phyloP scores from a whole-genome alignment of 2,113 vertebrate species.

The Xyrauchen texanus region DNA sequence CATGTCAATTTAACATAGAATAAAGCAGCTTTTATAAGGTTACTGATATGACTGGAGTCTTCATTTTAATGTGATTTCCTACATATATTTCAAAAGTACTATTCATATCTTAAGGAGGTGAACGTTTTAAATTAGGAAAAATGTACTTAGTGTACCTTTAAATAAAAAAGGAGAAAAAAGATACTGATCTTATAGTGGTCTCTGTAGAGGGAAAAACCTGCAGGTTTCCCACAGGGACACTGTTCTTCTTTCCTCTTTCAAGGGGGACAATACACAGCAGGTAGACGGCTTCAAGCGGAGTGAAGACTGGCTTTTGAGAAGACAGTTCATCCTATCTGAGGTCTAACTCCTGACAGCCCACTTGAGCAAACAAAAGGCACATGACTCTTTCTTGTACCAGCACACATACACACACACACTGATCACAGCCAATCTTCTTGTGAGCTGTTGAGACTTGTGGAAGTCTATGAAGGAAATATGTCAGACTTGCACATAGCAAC shows the following conservation, averaged over 20 bases:
- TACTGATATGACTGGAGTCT: too few species aligned
- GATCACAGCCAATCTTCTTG: not conserved
- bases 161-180: too few species aligned
- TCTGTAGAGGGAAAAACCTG: conserved; percentile 15
- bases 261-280: conserved; percentile 36
- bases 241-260: conserved; percentile 27
- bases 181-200: not conserved
- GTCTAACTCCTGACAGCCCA: conserved; percentile 23
- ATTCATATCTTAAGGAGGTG: too few species aligned
- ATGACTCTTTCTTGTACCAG: not conserved
- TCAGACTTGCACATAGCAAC: not conserved
- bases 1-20: too few species aligned
- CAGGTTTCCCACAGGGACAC: conserved; percentile 20
- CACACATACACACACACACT: conserved; percentile 27
- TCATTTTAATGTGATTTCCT: too few species aligned
- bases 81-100: too few species aligned
- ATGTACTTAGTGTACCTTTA: not conserved
- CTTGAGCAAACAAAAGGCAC: conserved; percentile 28
- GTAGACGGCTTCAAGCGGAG: conserved; percentile 23
- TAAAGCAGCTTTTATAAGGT: too few species aligned
- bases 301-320: conserved; percentile 40
- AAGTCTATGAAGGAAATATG: not conserved
- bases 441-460: not conserved
- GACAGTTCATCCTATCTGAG: conserved; percentile 31
- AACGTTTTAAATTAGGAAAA: too few species aligned